A percentile compares a stretch with the other conserved stretches of the same genome.
phyloP scores from a whole-genome alignment of 2,797 vertebrate species.

The Silurus lanzhouensis region DNA sequence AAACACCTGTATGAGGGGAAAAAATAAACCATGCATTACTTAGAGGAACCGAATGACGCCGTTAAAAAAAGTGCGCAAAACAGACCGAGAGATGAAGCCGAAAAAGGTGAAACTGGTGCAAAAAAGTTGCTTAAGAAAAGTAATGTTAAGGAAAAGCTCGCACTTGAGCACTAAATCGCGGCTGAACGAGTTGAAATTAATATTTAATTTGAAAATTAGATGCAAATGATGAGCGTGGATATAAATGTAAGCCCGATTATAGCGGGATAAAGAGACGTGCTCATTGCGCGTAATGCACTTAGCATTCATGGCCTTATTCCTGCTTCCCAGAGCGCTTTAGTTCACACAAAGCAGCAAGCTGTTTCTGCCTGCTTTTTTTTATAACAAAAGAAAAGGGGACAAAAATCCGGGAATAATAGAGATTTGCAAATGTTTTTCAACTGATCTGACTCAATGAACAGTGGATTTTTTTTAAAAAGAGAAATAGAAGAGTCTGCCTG shows the following conservation, averaged over 20 bases:
- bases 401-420: conserved; percentile 81
- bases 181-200: conserved; percentile 35
- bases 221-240: conserved; percentile 48
- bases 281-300: conserved; percentile 74
- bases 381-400: conserved; percentile 73
- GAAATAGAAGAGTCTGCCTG: conserved; percentile 65
- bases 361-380: conserved; percentile 70
- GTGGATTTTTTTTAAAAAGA: conserved; percentile 66
- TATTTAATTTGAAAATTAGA: conserved; percentile 46
- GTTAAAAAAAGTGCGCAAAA: not conserved
- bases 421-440: conserved; percentile 84
- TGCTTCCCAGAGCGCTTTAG: conserved; percentile 67
- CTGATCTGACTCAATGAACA: conserved; percentile 80
- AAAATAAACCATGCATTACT: not conserved
- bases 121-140: conserved; percentile 18
- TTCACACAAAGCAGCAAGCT: conserved; percentile 76
- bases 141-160: not conserved
- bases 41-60: not conserved
- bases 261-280: conserved; percentile 53
- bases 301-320: conserved; percentile 69
- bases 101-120: not conserved
- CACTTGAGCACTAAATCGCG: not conserved
- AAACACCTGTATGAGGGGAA: not conserved
- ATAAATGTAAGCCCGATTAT: conserved; percentile 49
- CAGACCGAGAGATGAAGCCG: not conserved